Percentiles rank a stretch among this genome's conserved stretches.
These are phyloP conservation scores for Scrobipalpa costella DNA, from an alignment of 2,888 invertebrate genomes.

Conservation along the genomic window DNA sequence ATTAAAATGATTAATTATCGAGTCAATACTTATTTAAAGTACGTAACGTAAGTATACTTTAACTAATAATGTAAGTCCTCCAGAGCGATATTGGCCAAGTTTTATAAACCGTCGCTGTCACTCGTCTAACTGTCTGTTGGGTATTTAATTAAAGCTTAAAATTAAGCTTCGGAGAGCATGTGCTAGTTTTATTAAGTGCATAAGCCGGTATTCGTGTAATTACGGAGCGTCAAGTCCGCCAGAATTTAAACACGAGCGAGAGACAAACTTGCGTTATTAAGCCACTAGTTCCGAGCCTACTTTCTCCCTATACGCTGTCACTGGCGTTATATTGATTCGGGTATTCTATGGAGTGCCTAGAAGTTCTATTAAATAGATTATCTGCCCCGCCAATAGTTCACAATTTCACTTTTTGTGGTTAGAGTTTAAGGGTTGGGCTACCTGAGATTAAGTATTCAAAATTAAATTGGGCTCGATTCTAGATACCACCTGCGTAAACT, in stretches of 20 bases:
- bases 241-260: constrained; percentile 62
- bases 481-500: no score
- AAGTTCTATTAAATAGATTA: no score
- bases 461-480: no score
- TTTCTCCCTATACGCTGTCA: constrained; percentile 44
- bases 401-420: no score
- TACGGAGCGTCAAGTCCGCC: constrained; percentile 49
- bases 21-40: no score
- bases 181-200: constrained; percentile 51
- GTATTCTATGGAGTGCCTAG: not conserved
- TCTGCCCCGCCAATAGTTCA: no score
- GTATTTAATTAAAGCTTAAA: constrained; percentile 28
- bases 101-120: constrained; percentile 19
- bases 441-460: no score
- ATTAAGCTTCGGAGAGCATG: constrained; percentile 30
- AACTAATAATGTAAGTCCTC: no score
- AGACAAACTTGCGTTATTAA: constrained; percentile 71
- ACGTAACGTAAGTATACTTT: no score
- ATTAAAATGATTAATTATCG: no score
- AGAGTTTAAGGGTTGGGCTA: no score
- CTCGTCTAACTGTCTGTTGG: constrained; percentile 17
- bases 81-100: constrained; percentile 13
- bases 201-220: constrained; percentile 69
- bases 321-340: not conserved
- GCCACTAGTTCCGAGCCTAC: constrained; percentile 59